These are phyloP conservation scores for Xanthorhoe spadicearia DNA, from an alignment of 2,888 invertebrate species.

Conservation along the genomic window DNA sequence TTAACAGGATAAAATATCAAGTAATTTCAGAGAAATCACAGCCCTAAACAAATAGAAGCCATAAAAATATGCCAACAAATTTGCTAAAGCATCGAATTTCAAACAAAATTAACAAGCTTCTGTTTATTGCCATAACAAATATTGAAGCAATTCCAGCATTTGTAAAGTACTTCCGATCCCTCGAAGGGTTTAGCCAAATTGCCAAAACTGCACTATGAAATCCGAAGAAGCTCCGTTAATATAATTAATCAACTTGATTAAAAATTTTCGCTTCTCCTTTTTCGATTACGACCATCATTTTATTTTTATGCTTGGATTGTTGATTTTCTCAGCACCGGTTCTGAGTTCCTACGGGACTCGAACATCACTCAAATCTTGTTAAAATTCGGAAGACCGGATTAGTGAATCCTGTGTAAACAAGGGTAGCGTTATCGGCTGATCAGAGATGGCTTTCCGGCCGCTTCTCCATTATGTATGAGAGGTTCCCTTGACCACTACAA, in stretches of 20 bases:
- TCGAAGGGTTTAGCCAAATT: slow-evolving; percentile 11
- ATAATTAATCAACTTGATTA: slow-evolving; percentile 21
- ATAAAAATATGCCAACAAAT: slow-evolving; percentile 1
- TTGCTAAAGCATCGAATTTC: not conserved
- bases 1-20: not conserved
- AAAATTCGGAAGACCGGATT: slow-evolving; percentile 74
- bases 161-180: not conserved
- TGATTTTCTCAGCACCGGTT: slow-evolving; percentile 21
- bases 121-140: slow-evolving; percentile 4
- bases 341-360: slow-evolving; percentile 51
- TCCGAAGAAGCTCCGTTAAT: slow-evolving; percentile 14
- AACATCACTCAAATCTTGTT: slow-evolving; percentile 75
- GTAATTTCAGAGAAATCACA: not conserved
- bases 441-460: slow-evolving; percentile 66
- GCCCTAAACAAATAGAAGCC: not conserved
- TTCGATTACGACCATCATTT: slow-evolving; percentile 2
- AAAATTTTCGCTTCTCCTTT: slow-evolving; percentile 17
- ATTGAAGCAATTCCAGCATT: slow-evolving; percentile 4
- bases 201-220: slow-evolving; percentile 8
- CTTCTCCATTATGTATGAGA: slow-evolving; percentile 75
- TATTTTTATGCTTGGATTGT: not conserved
- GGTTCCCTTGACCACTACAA: slow-evolving; percentile 61
- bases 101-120: slow-evolving; percentile 5
- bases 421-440: slow-evolving; percentile 71
- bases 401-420: slow-evolving; percentile 74